Base-by-base conservation (phyloP, 1,140 invertebrate species). In the Diplogasteroides magnus region DNA sequence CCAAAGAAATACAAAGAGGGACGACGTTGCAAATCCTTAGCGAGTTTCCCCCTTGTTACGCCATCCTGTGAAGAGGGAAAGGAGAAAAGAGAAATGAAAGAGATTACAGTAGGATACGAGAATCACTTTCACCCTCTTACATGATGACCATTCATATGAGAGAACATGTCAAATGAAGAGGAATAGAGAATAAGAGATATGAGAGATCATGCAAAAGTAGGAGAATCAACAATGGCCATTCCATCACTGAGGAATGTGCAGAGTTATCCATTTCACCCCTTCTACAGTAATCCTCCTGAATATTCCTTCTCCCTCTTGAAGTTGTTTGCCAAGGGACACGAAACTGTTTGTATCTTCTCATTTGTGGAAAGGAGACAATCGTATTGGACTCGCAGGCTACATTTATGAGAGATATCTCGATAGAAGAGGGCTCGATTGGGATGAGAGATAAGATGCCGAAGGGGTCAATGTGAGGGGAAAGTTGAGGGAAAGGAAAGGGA, bases 21-120 rank as follows among this genome's bases (percentile, higher is more conserved):
- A n/a, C n/a, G n/a, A n/a, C 37, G 37, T 48, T 48, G 37, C 37
- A 48, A 48, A 48, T 48, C 37, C 37, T 48, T 48, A 48, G 37
- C 37, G 19, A 48, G 37, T 48, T 48, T 19, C 19, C 37, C 37
- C 6, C 6, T 48, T 48, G 37, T 48, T 48, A 19, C 37, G 37
- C 19, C 37, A 48, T 11, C 37, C 6, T 48, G 37, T 6, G 37
- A 48, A 19, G 19, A 19, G 19, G 37, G 37, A 48, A 48, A 19
- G 19, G 37, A 48, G 37, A 11, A 48, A 6, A 19, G 37, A 11
- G 19, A 19, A 48, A 48, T 48, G 37, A 19, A 19, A 48, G 37
- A 48, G 37, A 48, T 48, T 48, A 48, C 19, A 48, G 37, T 11
- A 19, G 37, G 37, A 48, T 6, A 48, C n/a, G n/a, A n/a, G n/a